Evolutionary conservation across 2,113 vertebrate genomes (phyloP), one percentile per base, ranked within the genome.

Genomic region (Myrmecophaga tridactyla): DNA sequence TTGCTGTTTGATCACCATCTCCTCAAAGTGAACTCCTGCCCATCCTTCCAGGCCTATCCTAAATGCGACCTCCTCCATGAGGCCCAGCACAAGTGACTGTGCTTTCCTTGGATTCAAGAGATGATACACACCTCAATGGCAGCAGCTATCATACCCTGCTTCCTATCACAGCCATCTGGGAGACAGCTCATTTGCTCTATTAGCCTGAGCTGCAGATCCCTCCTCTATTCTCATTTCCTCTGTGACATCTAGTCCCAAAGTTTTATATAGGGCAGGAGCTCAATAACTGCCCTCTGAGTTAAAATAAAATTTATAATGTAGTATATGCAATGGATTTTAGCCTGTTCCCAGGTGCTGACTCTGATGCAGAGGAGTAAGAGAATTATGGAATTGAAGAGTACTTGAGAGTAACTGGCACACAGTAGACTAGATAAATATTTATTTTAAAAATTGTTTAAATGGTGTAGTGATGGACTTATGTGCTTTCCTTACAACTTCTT

Each of bases 401-500:
- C 63, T 46, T 20, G 12, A 69, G 75, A 69, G 9, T 51, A 70
- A 62, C 46, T 84, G 80, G 63, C 14, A 84, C 46, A 83, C 0
- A 92, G 75, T 56, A 92, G 76, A 70, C 60, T 70, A 27, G 31
- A 46, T 77, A 83, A 53, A 11, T 53, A 73, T 46, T 78, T 96
- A 46, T 80, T n/a, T 90, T 90, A 67, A 78, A 73, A 36, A 18
- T 63, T 53, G 11, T 48, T 85, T 69, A 73, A 69, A 94, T 23
- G 29, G 8, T 92, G 27, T 77, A 48, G 27, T 82, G 34, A 90
- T 69, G 72, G 39, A 92, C 56, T 95, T 18, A 8, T 31, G 15
- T 72, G 6, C 36, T 46, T 95, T 90, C 36, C 53, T 95, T 90
- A 73, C 2, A 78, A 78, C 56, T 95, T 82, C 36, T 72, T 92